Conservation (phyloP, 2,888 invertebrate genomes). For the Drosophila kambysellisi region DNA sequence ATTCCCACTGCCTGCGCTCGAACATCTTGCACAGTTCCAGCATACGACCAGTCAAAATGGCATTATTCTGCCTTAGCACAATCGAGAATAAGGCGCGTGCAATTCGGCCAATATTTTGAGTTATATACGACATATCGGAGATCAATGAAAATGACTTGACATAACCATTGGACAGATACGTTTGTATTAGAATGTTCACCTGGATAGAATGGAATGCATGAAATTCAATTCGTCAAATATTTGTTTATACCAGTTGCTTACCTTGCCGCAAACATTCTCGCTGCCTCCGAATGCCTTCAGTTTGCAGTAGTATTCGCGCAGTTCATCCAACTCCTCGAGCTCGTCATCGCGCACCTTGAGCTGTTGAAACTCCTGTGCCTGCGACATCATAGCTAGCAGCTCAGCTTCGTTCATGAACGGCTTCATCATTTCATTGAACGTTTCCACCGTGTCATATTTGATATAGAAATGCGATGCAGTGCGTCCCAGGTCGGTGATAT, state of each 20-base stretch:
- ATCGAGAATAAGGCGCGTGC: conserved; percentile 97
- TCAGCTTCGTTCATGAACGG: conserved; percentile 94
- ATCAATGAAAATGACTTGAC: conserved; percentile 87
- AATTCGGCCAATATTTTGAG: conserved; percentile 95
- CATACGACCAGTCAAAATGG: conserved; percentile 94
- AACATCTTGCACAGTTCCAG: conserved; percentile 96
- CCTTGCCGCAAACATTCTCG: conserved; percentile 97
- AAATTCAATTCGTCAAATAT: neutral
- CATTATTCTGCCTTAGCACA: conserved; percentile 94
- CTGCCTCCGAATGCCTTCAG: conserved; percentile 92
- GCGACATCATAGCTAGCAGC: conserved; percentile 95
- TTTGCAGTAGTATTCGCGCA: conserved; percentile 91
- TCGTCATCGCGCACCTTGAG: conserved; percentile 98
- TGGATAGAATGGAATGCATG: conserved; percentile 11
- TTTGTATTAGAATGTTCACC: conserved; percentile 94
- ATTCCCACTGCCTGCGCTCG: conserved; percentile 96
- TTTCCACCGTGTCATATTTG: conserved; percentile 97
- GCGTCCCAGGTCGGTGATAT: conserved; percentile 94
- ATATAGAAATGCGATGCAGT: conserved; percentile 99
- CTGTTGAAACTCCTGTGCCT: conserved; percentile 97
- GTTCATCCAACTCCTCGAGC: conserved; percentile 93
- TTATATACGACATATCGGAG: conserved; percentile 84
- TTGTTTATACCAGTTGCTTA: conserved; percentile 19
- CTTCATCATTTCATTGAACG: conserved; percentile 93
- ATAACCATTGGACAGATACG: conserved; percentile 92